Evolutionary conservation across 2,797 vertebrate genomes (phyloP).

Genomic region (Valencia hispanica): DNA sequence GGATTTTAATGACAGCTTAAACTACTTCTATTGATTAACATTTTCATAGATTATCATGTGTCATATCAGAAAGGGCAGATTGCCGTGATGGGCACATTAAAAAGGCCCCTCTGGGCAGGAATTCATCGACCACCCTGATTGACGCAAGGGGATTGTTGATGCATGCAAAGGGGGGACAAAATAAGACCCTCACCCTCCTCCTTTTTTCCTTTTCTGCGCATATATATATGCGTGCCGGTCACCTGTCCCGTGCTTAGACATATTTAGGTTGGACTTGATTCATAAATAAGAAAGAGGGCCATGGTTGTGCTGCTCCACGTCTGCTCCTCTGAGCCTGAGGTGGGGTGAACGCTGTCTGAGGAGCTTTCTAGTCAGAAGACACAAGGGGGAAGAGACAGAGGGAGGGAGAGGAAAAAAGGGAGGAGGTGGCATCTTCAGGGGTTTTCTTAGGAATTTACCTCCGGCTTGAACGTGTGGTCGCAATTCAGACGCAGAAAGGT

Average conservation of each 20-base stretch:
- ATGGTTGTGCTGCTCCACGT: slow-evolving; percentile 63
- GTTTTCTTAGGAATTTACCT: slow-evolving; percentile 77
- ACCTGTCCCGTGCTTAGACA: slow-evolving; percentile 88
- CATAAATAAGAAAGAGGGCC: slow-evolving; percentile 88
- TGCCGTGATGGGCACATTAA: slow-evolving; percentile 92
- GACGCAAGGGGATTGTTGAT: slow-evolving; percentile 53
- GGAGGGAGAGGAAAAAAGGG: slow-evolving; percentile 54
- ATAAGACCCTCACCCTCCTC: slow-evolving; percentile 29
- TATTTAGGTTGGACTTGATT: slow-evolving; percentile 91
- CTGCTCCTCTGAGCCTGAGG: slow-evolving; percentile 69
- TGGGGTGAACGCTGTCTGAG: slow-evolving; percentile 72
- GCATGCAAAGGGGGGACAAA: slow-evolving; percentile 32
- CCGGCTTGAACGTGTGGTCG: slow-evolving; percentile 76
- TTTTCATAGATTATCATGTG: slow-evolving; percentile 99
- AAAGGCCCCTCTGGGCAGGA: slow-evolving; percentile 84
- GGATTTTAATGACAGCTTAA: slow-evolving; percentile 97
- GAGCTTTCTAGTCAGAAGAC: slow-evolving; percentile 72
- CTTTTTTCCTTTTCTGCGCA: slow-evolving; percentile 66
- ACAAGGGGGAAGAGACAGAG: slow-evolving; percentile 74
- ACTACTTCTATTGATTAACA: slow-evolving; percentile 99
- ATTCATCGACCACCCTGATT: slow-evolving; percentile 81
- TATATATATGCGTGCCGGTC: slow-evolving; percentile 79
- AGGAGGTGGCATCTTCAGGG: slow-evolving; percentile 79
- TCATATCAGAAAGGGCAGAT: slow-evolving; percentile 95
- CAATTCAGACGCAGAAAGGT: slow-evolving; percentile 71